A percentile compares a stretch with the other conserved stretches of the same genome.
These are phyloP conservation scores for Ctena decussata DNA, from an alignment of 2,888 invertebrate genomes.

Conservation along the genomic window DNA sequence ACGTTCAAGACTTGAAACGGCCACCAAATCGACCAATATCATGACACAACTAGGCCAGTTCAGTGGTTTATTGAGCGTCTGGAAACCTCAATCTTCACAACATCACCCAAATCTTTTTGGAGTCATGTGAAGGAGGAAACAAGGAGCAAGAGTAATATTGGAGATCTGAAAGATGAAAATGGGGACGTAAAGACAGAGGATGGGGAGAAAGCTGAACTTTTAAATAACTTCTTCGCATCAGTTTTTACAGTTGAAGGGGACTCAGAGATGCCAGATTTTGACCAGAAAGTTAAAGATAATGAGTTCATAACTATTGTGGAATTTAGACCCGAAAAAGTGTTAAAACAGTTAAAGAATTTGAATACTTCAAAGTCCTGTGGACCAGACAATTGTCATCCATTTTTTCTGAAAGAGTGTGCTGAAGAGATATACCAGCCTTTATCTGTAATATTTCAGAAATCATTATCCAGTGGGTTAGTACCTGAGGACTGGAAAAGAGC, in stretches of 20 bases:
- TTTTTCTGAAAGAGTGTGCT: slow-evolving; percentile 1
- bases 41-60: too few species aligned
- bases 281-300: not conserved
- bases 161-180: not conserved
- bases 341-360: not conserved
- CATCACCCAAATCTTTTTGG: not conserved
- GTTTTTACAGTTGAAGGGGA: slow-evolving; percentile 26
- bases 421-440: not conserved
- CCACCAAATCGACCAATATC: too few species aligned
- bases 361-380: slow-evolving; percentile 19
- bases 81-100: too few species aligned
- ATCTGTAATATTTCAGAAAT: not conserved
- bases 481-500: slow-evolving; percentile 20
- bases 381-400: slow-evolving; percentile 13
- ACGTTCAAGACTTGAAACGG: too few species aligned
- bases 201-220: not conserved
- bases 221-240: slow-evolving; percentile 12
- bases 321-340: slow-evolving; percentile 1
- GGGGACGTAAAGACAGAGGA: not conserved
- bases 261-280: slow-evolving; percentile 8
- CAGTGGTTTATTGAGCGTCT: too few species aligned
- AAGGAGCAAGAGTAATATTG: slow-evolving; percentile 2
- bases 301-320: not conserved
- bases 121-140: not conserved
- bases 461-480: not conserved